Conservation (phyloP, 2,888 invertebrate genomes). For the Caenorhabditis sp. region DNA sequence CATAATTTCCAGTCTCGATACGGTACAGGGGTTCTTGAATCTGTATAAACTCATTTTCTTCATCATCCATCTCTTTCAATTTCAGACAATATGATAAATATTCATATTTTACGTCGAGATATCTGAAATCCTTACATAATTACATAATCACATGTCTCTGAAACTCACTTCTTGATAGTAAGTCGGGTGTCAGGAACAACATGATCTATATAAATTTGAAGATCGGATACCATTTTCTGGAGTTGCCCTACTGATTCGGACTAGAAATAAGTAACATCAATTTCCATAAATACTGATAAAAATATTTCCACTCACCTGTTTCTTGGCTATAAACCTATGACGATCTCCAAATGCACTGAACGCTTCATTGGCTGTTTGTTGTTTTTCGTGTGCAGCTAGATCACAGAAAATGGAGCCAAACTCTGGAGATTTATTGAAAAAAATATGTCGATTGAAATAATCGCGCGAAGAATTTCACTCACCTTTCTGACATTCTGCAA, state of each 20-base stretch:
- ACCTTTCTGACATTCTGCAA: constrained; percentile 57
- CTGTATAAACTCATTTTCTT: constrained; percentile 73
- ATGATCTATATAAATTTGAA: constrained; percentile 91
- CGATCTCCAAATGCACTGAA: constrained; percentile 55
- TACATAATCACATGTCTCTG: no score
- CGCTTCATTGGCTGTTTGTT: constrained; percentile 48
- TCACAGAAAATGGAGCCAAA: constrained; percentile 93
- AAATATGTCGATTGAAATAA: background rate
- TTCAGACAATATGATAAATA: constrained; percentile 98
- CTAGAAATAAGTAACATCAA: constrained; percentile 12
- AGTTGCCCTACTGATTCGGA: constrained; percentile 49
- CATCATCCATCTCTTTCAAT: constrained; percentile 99
- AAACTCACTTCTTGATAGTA: constrained; percentile 85
- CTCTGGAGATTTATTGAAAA: constrained; percentile 74
- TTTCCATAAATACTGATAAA: background rate
- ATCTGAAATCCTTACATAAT: constrained; percentile 72
- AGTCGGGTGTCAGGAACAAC: constrained; percentile 97
- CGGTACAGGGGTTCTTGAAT: constrained; percentile 94
- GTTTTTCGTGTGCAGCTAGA: constrained; percentile 87
- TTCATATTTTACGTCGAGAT: constrained; percentile 98
- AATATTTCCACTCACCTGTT: no score
- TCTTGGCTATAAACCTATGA: constrained; percentile 43
- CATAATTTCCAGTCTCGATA: constrained; percentile 98
- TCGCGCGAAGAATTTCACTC: background rate
- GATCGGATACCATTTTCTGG: constrained; percentile 84